phyloP scores from a whole-genome alignment of 2,113 vertebrate genomes.

The Triplophysa rosa region DNA sequence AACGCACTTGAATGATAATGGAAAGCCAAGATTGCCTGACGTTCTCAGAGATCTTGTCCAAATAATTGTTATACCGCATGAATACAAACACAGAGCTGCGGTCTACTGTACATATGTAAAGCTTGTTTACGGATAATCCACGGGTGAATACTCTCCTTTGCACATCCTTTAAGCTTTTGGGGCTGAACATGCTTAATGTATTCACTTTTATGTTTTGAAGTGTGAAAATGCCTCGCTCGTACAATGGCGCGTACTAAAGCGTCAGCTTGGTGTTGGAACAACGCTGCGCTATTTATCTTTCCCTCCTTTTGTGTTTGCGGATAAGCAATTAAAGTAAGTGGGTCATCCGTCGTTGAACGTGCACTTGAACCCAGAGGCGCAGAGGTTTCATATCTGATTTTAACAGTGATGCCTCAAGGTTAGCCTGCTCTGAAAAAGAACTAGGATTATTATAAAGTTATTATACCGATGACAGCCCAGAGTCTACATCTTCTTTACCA shows the following conservation, averaged over 20 bases:
- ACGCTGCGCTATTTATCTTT: slow-evolving; percentile 65
- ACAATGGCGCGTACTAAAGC: slow-evolving; percentile 68
- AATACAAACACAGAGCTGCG: background rate
- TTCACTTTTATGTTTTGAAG: slow-evolving; percentile 73
- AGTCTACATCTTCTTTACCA: slow-evolving; percentile 51
- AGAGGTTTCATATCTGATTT: slow-evolving; percentile 62
- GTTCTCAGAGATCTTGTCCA: background rate
- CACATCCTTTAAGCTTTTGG: slow-evolving; percentile 56
- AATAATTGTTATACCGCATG: background rate
- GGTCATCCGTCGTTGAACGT: slow-evolving; percentile 73
- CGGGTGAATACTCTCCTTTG: slow-evolving; percentile 28
- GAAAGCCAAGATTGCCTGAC: background rate
- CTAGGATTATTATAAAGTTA: slow-evolving; percentile 38
- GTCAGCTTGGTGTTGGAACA: slow-evolving; percentile 63
- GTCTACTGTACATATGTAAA: slow-evolving; percentile 14
- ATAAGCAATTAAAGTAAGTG: slow-evolving; percentile 80
- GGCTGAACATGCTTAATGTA: slow-evolving; percentile 66
- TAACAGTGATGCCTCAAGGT: slow-evolving; percentile 55
- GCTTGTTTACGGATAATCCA: slow-evolving; percentile 35
- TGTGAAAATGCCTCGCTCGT: slow-evolving; percentile 70
- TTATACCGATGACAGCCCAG: slow-evolving; percentile 43
- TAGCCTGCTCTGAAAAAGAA: slow-evolving; percentile 49
- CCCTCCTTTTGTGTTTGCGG: slow-evolving; percentile 67
- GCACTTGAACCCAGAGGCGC: slow-evolving; percentile 58
- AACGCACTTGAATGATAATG: background rate